These are phyloP conservation scores for Dendrophyllia cribrosa DNA, from an alignment of 64 coral and sea anemone species.

Conservation along the genomic window DNA sequence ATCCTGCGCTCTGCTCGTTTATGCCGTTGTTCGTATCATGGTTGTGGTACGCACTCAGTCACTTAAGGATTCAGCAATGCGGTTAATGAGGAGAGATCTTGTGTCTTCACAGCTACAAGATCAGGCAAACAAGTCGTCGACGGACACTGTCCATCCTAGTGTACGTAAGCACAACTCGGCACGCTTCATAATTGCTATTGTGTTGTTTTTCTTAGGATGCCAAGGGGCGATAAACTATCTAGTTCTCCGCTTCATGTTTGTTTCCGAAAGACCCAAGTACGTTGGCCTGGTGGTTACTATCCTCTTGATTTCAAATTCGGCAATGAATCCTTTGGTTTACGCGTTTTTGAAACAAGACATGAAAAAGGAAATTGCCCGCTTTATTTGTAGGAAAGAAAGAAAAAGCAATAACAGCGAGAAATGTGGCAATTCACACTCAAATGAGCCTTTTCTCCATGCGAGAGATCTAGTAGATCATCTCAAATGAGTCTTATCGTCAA, in stretches of 20 bases:
- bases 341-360: background rate
- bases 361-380: background rate
- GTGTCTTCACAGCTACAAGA: background rate
- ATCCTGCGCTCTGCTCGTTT: background rate
- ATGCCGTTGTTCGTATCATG: background rate
- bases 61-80: background rate
- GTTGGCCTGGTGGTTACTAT: background rate
- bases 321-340: slow-evolving; percentile 2
- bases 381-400: background rate
- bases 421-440: too few species aligned
- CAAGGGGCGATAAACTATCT: background rate
- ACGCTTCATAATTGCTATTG: background rate
- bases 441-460: too few species aligned
- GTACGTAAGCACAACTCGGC: background rate
- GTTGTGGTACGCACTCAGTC: background rate
- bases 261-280: background rate
- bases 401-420: too few species aligned
- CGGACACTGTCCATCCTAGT: background rate
- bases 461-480: too few species aligned
- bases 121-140: background rate
- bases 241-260: background rate
- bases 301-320: background rate
- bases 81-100: background rate
- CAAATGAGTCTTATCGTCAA: too few species aligned
- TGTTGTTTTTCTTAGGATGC: background rate